These are phyloP conservation scores for Anas capensis DNA, from an alignment of 2,797 vertebrate species.

Conservation along the genomic window DNA sequence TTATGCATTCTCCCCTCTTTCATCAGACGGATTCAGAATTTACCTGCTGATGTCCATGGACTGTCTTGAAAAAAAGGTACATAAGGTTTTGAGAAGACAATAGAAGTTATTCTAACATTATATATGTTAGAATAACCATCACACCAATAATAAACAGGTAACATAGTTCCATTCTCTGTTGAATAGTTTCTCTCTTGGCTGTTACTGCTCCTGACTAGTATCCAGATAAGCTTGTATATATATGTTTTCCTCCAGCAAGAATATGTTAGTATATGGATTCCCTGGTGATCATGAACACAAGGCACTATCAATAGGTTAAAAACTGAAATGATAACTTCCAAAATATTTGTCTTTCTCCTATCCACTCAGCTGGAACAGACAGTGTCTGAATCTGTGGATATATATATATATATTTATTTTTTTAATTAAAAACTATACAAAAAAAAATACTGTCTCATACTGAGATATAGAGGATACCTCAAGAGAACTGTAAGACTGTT, in stretches of 20 bases:
- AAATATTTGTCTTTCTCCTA: not conserved
- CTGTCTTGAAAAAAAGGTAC: not conserved
- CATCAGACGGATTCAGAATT: not conserved
- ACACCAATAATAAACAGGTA: not conserved
- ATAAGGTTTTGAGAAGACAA: not conserved
- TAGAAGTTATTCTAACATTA: not conserved
- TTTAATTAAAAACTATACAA: constrained; percentile 46
- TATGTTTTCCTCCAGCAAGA: not conserved
- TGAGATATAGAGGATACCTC: not conserved
- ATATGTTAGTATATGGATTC: not conserved
- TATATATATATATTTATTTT: constrained; percentile 9
- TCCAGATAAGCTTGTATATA: not conserved
- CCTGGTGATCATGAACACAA: not conserved
- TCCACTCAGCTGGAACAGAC: not conserved
- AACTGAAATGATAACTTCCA: not conserved
- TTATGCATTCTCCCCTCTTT: not conserved
- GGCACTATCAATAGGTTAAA: not conserved
- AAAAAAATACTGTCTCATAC: constrained; percentile 38
- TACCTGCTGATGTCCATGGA: not conserved
- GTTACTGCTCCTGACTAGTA: not conserved
- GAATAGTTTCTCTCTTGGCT: not conserved
- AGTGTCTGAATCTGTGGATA: not conserved
- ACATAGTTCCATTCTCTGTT: not conserved
- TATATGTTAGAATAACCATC: not conserved
- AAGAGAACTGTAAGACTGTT: constrained; percentile 43